Evolutionary conservation across 2,888 invertebrate species (phyloP).

Genomic region (Thymelicus lineola): DNA sequence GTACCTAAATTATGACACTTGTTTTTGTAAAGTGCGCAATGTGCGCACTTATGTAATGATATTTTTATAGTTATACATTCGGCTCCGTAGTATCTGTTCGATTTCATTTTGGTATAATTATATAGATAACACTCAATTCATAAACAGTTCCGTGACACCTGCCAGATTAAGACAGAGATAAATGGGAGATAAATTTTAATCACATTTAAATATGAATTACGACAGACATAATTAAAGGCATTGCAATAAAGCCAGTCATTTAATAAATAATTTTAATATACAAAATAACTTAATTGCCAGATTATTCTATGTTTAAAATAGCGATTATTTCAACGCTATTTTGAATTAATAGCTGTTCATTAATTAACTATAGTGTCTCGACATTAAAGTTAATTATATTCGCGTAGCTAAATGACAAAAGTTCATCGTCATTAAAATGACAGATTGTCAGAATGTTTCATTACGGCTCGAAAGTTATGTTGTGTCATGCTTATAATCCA

Average conservation of each 20-base stretch:
- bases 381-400: constrained; percentile 2
- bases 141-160: constrained; percentile 19
- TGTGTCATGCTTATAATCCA: neutral
- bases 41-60: no score
- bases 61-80: no score
- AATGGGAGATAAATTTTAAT: constrained; percentile 15
- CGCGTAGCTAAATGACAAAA: neutral
- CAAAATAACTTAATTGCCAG: neutral
- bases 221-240: constrained; percentile 14
- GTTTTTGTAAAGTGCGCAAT: no score
- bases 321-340: constrained; percentile 2
- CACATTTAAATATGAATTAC: constrained; percentile 18
- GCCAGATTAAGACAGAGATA: neutral
- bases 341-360: neutral
- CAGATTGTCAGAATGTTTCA: neutral
- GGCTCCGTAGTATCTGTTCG: no score
- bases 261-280: constrained; percentile 11
- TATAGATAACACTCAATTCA: constrained; percentile 5
- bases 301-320: constrained; percentile 5
- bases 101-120: no score
- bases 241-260: constrained; percentile 1
- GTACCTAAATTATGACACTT: no score
- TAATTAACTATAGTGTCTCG: neutral
- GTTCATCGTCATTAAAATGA: constrained; percentile 7
- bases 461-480: neutral